Base-by-base conservation (phyloP, 1,140 invertebrate genomes). In the Metopolophium dirhodum region DNA sequence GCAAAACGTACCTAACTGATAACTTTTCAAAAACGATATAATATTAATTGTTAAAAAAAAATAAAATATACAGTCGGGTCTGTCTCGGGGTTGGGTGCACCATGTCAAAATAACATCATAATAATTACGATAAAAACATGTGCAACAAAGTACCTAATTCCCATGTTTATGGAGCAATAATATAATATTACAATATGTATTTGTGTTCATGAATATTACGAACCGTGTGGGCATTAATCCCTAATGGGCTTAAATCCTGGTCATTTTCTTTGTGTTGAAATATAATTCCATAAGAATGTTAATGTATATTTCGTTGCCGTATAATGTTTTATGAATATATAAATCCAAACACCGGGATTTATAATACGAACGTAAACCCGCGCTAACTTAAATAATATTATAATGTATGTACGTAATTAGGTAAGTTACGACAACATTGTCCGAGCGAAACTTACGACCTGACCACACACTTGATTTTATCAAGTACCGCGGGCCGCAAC, bases 181-280 rank as follows among this genome's bases (percentile, higher is more conserved):
- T 89, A 37, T 87, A n/a, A 87, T 87, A 87, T n/a, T 87, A 87
- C 47, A 22, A 54, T 7, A 49, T 26, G n/a, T 51, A 88, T 51
- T 88, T 88, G 37, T 14, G 49, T 89, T 54, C 51, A 89, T 37
- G 49, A 54, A 57, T 82, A 82, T 82, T 91, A 47, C 68, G 47
- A 26, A 35, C 54, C n/a, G 77, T 51, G 90, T 91, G 90, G 90
- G 90, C 90, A 47, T 83, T 83, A 91, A 83, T 91, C 90, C 68
- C 37, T 83, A 83, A 37, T 83, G 90, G 57, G 68, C 37, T 91
- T 91, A 91, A 83, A 91, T 83, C 61, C 90, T 51, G 30, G 90
- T 68, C 23, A 23, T 51, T 47, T 47, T 22, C 57, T 41, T 92
- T 85, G 91, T 85, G 91, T 92, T 41, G 77, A 92, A 49, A 92